Percentiles rank a stretch among this genome's conserved stretches.
Evolutionary conservation across 2,888 invertebrate genomes (phyloP).

Genomic region (Onchidella celtica): DNA sequence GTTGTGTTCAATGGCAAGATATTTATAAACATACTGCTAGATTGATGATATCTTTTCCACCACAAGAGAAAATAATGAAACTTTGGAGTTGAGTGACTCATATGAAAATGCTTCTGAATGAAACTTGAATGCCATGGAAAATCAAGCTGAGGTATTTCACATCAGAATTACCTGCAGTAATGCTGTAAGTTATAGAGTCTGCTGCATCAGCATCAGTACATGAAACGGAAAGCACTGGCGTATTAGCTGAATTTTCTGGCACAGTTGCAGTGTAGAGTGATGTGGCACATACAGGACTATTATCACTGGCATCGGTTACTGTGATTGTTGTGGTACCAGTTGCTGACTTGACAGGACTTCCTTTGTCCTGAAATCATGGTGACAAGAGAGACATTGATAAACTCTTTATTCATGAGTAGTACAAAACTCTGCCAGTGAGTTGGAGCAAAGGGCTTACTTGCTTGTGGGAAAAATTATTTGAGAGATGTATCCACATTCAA

Average conservation of each 20-base stretch:
- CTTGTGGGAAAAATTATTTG: neutral
- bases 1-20: too few relatives aligned
- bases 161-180: conserved; percentile 37
- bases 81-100: too few relatives aligned
- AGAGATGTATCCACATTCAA: too few relatives aligned
- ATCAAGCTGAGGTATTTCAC: too few relatives aligned
- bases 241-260: conserved; percentile 53
- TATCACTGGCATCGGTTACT: conserved; percentile 68
- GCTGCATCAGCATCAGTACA: conserved; percentile 59
- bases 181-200: conserved; percentile 38
- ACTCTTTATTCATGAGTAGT: neutral
- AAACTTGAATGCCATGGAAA: too few relatives aligned
- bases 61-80: too few relatives aligned
- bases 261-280: conserved; percentile 42
- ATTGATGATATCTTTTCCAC: too few relatives aligned
- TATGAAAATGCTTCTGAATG: too few relatives aligned
- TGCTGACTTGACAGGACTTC: conserved; percentile 45
- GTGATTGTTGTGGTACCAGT: conserved; percentile 61
- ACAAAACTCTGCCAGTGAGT: neutral
- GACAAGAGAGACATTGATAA: neutral
- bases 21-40: too few relatives aligned
- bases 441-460: neutral
- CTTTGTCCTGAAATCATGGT: conserved; percentile 57
- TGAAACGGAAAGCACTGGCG: conserved; percentile 54
- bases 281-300: conserved; percentile 61